A percentile compares a stretch with the other conserved stretches of the same genome.
Conservation (phyloP, 2,888 invertebrate species). For the Epistrophe eligans region DNA sequence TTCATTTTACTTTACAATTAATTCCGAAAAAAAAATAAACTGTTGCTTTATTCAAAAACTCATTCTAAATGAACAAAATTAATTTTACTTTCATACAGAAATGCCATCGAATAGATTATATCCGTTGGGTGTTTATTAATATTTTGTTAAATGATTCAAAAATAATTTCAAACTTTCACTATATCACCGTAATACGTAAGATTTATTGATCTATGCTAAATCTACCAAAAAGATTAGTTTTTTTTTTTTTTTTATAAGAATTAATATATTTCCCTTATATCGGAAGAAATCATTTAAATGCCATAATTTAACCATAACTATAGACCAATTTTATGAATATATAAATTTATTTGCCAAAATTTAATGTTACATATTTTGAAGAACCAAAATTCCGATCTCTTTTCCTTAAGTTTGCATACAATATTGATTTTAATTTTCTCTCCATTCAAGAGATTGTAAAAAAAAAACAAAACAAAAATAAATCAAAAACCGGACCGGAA, state of each 20-base stretch:
- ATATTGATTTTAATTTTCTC: constrained; percentile 61
- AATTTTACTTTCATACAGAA: constrained; percentile 67
- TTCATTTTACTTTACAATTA: constrained; percentile 54
- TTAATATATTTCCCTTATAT: not conserved
- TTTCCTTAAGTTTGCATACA: not conserved
- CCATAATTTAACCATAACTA: not conserved
- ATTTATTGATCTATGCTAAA: constrained; percentile 65
- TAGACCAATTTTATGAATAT: not conserved
- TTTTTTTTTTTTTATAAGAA: not conserved
- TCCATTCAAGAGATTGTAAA: constrained; percentile 12
- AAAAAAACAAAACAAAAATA: constrained; percentile 7
- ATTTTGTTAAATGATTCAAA: constrained; percentile 58
- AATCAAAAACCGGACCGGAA: constrained; percentile 48
- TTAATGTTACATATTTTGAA: not conserved
- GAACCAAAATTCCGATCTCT: constrained; percentile 24
- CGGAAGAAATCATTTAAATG: not conserved
- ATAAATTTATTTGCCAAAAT: constrained; percentile 5
- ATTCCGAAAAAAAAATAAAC: constrained; percentile 35
- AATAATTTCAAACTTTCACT: constrained; percentile 65
- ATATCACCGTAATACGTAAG: constrained; percentile 70
- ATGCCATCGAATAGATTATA: not conserved
- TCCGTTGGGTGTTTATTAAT: constrained; percentile 19
- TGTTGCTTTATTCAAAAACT: constrained; percentile 53
- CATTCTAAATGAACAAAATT: constrained; percentile 38
- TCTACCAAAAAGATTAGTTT: constrained; percentile 11